Evolutionary conservation across 2,113 vertebrate species (phyloP).

Genomic region (Paratilapia polleni): DNA sequence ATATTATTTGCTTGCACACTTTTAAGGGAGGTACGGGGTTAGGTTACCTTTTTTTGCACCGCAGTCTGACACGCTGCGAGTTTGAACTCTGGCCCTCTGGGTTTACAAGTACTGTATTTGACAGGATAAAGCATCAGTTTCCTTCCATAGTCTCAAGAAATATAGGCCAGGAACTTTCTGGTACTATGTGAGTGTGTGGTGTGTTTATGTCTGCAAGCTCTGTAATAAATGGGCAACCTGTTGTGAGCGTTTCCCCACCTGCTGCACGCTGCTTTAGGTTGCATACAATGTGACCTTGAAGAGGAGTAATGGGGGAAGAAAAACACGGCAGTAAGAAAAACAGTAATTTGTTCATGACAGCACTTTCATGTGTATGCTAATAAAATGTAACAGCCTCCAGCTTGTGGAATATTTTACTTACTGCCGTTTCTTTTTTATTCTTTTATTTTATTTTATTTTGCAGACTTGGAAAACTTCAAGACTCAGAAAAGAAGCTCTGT

Average conservation of each 20-base stretch:
- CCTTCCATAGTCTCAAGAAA: constrained; percentile 15
- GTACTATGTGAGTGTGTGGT: neutral
- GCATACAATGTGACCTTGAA: constrained; percentile 27
- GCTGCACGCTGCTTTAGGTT: constrained; percentile 21
- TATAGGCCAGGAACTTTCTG: neutral
- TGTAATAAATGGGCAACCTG: constrained; percentile 35
- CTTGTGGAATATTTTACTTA: constrained; percentile 17
- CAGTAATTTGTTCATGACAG: constrained; percentile 10
- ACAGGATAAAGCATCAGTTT: constrained; percentile 7
- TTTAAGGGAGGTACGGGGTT: neutral
- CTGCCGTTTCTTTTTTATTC: neutral
- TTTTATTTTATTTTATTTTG: constrained; percentile 44
- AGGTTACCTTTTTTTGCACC: neutral
- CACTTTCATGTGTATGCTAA: neutral
- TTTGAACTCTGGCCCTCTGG: constrained; percentile 11
- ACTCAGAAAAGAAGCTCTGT: constrained; percentile 90
- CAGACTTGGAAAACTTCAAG: constrained; percentile 97
- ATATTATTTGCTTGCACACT: neutral
- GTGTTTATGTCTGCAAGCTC: constrained; percentile 29
- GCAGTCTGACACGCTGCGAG: neutral
- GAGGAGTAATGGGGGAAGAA: neutral
- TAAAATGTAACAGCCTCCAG: constrained; percentile 3
- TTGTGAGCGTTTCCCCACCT: constrained; percentile 19
- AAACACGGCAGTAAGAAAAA: neutral
- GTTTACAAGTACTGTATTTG: constrained; percentile 14